Conservation (phyloP, 1,140 invertebrate genomes). For the Cyclargus thomasi region DNA sequence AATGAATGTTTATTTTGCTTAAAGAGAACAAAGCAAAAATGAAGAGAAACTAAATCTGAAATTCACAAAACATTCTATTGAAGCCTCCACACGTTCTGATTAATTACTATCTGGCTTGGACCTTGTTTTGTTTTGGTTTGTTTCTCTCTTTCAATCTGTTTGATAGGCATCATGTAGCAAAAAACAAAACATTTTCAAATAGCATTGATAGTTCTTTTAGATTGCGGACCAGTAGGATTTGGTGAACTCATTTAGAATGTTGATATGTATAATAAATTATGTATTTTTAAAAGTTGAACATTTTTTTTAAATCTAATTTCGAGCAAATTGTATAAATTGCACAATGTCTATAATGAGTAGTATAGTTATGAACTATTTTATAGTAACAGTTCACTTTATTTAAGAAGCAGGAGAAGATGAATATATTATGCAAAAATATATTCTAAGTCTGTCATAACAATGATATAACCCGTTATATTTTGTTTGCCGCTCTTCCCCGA, state of each 20-base stretch:
- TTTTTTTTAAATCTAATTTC: too few relatives aligned
- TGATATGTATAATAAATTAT: too few relatives aligned
- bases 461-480: background rate
- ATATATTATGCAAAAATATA: slow-evolving; percentile 1
- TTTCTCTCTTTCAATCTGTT: background rate
- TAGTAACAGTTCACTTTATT: background rate
- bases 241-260: too few relatives aligned
- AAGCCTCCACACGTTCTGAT: background rate
- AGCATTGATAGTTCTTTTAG: background rate
- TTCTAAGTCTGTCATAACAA: background rate
- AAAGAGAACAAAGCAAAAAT: slow-evolving; percentile 1
- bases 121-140: background rate
- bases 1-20: slow-evolving; percentile 4
- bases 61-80: slow-evolving; percentile 1
- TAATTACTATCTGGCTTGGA: background rate
- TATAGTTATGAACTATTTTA: too few relatives aligned
- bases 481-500: background rate
- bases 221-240: too few relatives aligned
- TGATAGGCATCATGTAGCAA: background rate
- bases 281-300: too few relatives aligned
- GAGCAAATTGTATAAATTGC: too few relatives aligned
- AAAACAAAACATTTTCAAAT: background rate
- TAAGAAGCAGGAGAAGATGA: background rate
- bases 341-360: too few relatives aligned
- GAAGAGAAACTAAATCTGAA: background rate